phyloP scores from a whole-genome alignment of 2,797 vertebrate genomes.

The Benthosema pterotum region DNA sequence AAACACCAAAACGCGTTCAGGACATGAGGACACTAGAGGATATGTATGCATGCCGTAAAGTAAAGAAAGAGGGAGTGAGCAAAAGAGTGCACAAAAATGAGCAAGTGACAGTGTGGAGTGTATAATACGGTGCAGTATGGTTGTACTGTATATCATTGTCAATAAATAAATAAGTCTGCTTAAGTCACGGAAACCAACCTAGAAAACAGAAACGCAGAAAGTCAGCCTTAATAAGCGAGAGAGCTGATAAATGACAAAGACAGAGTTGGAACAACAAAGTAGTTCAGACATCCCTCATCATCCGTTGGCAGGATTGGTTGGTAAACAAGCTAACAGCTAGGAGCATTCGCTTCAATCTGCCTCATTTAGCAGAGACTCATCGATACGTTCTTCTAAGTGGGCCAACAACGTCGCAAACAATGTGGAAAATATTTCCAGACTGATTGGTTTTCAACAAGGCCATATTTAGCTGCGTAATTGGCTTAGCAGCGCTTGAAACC shows the following conservation, averaged over 20 bases:
- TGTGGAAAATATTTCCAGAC: constrained; percentile 40
- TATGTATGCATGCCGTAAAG: too few relatives aligned
- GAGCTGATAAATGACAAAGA: constrained; percentile 15
- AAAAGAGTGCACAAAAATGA: too few relatives aligned
- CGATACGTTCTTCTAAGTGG: not conserved
- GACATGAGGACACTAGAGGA: too few relatives aligned
- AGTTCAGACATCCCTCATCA: constrained; percentile 3
- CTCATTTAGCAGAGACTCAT: constrained; percentile 43
- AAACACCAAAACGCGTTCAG: too few relatives aligned
- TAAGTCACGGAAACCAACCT: too few relatives aligned
- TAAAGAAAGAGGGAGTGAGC: too few relatives aligned
- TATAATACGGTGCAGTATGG: too few relatives aligned
- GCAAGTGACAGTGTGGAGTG: too few relatives aligned
- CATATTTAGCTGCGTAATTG: constrained; percentile 59
- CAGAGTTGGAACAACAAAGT: constrained; percentile 24
- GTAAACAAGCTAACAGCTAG: constrained; percentile 8
- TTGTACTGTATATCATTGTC: too few relatives aligned
- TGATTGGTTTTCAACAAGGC: constrained; percentile 52
- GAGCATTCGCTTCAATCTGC: constrained; percentile 15
- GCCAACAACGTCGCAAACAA: not conserved
- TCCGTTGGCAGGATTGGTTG: constrained; percentile 4
- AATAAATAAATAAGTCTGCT: too few relatives aligned
- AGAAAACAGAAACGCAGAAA: not conserved
- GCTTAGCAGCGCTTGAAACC: constrained; percentile 56
- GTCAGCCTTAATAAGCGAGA: constrained; percentile 24